Evolutionary conservation across 2,797 vertebrate genomes (phyloP).

Genomic region (Pseudochirops cupreus): DNA sequence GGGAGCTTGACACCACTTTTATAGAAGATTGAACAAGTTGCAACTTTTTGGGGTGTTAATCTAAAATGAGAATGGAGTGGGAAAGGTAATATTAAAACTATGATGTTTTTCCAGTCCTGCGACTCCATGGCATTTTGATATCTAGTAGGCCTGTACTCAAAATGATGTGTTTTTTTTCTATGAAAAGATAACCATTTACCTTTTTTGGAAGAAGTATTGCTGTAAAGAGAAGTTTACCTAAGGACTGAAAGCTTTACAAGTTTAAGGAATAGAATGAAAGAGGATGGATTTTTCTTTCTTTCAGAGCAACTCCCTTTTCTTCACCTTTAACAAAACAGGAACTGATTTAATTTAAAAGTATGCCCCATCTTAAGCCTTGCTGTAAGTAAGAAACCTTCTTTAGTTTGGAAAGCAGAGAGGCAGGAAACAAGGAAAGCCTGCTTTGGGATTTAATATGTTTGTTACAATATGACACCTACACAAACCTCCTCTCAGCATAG

Average conservation of each 20-base stretch:
- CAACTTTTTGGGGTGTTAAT: not conserved
- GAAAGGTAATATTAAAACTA: not conserved
- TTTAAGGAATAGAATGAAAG: not conserved
- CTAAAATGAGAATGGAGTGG: not conserved
- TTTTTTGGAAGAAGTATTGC: not conserved
- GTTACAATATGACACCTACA: slow-evolving; percentile 50
- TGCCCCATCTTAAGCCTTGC: slow-evolving; percentile 50
- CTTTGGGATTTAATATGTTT: not conserved
- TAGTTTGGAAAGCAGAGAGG: slow-evolving; percentile 63
- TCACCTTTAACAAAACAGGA: not conserved
- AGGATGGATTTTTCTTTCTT: not conserved
- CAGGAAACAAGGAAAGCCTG: slow-evolving; percentile 68
- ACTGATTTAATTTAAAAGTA: not conserved
- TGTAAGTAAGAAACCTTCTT: slow-evolving; percentile 72
- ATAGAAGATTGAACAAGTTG: not conserved
- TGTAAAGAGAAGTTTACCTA: not conserved
- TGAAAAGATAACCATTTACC: not conserved
- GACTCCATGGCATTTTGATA: not conserved
- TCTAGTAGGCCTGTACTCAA: not conserved
- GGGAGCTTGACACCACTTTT: not conserved
- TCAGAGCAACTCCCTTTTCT: not conserved
- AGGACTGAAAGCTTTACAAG: not conserved
- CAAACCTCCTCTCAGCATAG: slow-evolving; percentile 62
- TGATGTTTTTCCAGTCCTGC: not conserved
- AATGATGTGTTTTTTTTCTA: not conserved